Evolutionary conservation across 2,888 invertebrate genomes (phyloP), one percentile per base, ranked within the genome.

Genomic region (Atherix ibis): DNA sequence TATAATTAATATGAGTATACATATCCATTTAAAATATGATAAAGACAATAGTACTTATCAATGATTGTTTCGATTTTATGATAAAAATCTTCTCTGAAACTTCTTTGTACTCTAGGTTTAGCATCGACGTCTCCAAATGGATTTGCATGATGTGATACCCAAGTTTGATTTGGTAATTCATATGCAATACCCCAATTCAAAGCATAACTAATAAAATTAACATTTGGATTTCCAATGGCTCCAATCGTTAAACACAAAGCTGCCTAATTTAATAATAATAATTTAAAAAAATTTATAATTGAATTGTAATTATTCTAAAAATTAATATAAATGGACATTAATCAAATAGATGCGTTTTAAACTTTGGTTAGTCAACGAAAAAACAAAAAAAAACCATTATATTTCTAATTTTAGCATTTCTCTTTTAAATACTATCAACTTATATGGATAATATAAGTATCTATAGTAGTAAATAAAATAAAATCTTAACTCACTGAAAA

Each of bases 161-260:
- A 34, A 5, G 34, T 34, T 24, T 34, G 24, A 29, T 34, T 34
- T 24, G 34, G 34, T 5, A 34, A 16, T 16, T 34, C 34, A 18
- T 34, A 34, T 14, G 34, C 34, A 22, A 34, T 30, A n/a, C 34
- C 34, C 34, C 34, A 34, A 22, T 34, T 34, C 10, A 34, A 15
- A 4, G 34, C 34, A 8, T 29, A 34, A 12, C 34, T 34, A 4
- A 34, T 22, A 24, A 18, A 34, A 24, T 29, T 29, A 9, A 29
- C 29, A 18, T 29, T 34, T 24, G 34, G 34, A 34, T 34, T 34
- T 4, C 34, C 34, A 34, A 34, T 34, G 6, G 25, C 24, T 3
- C 34, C 34, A 29, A 34, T 28, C 5, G 34, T 34, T 22, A 30
- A 29, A 16, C 34, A 34, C 10, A 34, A 14, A 22, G 34, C 29